Conservation (phyloP, 2,797 vertebrate genomes). For the Microcaecilia unicolor region DNA sequence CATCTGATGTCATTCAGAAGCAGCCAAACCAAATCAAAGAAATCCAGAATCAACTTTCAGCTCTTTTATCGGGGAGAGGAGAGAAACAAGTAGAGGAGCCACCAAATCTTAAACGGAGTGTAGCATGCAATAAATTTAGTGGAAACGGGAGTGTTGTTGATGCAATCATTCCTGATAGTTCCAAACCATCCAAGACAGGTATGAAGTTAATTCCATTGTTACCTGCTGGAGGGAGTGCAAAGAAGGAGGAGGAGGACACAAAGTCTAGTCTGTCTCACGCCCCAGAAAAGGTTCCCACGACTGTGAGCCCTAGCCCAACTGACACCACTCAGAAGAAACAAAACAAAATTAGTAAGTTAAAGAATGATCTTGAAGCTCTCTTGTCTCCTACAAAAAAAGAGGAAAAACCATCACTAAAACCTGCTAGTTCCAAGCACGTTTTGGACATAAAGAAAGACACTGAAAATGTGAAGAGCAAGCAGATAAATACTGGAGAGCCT, state of each 20-base stretch:
- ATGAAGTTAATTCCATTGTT: fast-evolving
- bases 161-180: fast-evolving
- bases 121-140: no score
- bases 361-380: conserved; percentile 50
- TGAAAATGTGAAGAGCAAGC: background rate
- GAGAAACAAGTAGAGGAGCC: no score
- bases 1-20: no score
- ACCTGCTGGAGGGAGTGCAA: background rate
- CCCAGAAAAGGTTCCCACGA: no score
- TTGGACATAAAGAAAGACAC: conserved; percentile 13
- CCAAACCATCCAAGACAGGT: background rate
- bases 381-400: conserved; percentile 42
- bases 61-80: conserved; percentile 1
- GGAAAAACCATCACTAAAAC: conserved; percentile 12
- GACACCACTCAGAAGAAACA: conserved; percentile 8
- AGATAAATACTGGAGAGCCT: background rate
- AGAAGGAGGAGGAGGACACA: conserved; percentile 13
- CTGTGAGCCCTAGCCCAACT: background rate
- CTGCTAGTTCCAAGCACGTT: conserved; percentile 26
- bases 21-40: no score
- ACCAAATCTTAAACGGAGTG: no score
- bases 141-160: fast-evolving
- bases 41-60: no score
- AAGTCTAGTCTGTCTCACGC: no score
- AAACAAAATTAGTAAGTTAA: conserved; percentile 41